phyloP scores from a whole-genome alignment of 1,140 invertebrate species.

The Cardiocondyla obscurior region DNA sequence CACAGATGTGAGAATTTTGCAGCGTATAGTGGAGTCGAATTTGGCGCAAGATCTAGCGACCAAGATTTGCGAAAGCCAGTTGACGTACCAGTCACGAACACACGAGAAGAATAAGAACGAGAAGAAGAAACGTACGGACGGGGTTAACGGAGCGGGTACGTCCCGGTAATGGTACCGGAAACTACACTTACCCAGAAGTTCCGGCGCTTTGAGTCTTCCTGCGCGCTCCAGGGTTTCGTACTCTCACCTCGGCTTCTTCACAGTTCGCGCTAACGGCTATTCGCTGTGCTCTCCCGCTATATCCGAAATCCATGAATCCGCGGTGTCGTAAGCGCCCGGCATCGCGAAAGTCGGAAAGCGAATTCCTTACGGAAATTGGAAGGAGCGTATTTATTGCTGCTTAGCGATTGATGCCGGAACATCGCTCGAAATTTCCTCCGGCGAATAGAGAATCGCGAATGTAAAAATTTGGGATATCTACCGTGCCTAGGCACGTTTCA shows the following conservation, averaged over 20 bases:
- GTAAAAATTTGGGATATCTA: constrained; percentile 43
- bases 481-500: constrained; percentile 14
- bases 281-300: constrained; percentile 67
- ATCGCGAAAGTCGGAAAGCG: constrained; percentile 45
- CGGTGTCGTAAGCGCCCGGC: constrained; percentile 22
- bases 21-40: neutral
- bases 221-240: constrained; percentile 47
- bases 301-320: constrained; percentile 73
- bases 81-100: constrained; percentile 44
- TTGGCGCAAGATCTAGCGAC: neutral
- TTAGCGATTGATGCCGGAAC: constrained; percentile 56
- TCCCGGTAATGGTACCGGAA: constrained; percentile 78
- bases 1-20: too few species aligned
- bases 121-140: constrained; percentile 68
- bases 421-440: constrained; percentile 39
- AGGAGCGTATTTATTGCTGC: constrained; percentile 58
- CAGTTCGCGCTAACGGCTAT: constrained; percentile 67
- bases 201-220: constrained; percentile 75
- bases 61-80: constrained; percentile 49
- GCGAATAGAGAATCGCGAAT: neutral
- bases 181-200: constrained; percentile 79
- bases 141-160: constrained; percentile 67
- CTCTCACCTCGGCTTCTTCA: constrained; percentile 55
- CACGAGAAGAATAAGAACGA: constrained; percentile 26
- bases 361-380: constrained; percentile 61